Base-by-base conservation (phyloP, 2,888 invertebrate species). In the Ganaspis brasiliensis region DNA sequence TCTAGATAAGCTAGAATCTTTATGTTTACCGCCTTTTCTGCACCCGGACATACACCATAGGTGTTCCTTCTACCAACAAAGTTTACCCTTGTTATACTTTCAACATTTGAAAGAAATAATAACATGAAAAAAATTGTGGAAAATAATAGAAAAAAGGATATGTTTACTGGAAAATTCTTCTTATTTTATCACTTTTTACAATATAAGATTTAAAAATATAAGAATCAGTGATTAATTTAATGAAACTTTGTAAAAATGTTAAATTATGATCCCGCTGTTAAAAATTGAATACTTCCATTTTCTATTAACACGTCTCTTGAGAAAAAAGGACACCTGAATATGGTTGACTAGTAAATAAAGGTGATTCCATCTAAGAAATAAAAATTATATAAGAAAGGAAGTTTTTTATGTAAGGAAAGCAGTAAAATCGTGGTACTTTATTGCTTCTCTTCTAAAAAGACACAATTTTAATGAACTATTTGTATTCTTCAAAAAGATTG, bases 1-100 rank as follows among this genome's bases (percentile, higher is more conserved):
- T 87, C 74, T 70, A 59, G 76, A 73, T 81, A 80, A 77, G 52
- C 55, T 24, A 10, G 71, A 74, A 72, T 74, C 79, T 81, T 82
- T 79, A 81, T 82, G 71, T 79, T 77, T 79, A 84, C 86, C 83
- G 86, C 81, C 75, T 57, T 56, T 19, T 24, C 56, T 56, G 56
- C 56, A 56, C 56, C 56, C 56, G 56, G 56, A 56, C 56, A 56
- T 24, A 56, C 26, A 26, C 24, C 24, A 2, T 56, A 56, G 56
- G 56, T 56, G 56, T 56, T 56, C 56, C 14, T 4, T 56, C 14
- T 24, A 56, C 10, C 24, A 56, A 56, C 56, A 56, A 56, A 56
- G 56, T 56, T 56, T 56, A 21, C 26, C 26, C 56, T 56, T 19
- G 56, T 56, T 56, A n/a, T n/a, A 56, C 16, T 19, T 16, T 9